A percentile compares a stretch with the other conserved stretches of the same genome.
Conservation (phyloP, 2,113 vertebrate genomes). For the Otus sunia region DNA sequence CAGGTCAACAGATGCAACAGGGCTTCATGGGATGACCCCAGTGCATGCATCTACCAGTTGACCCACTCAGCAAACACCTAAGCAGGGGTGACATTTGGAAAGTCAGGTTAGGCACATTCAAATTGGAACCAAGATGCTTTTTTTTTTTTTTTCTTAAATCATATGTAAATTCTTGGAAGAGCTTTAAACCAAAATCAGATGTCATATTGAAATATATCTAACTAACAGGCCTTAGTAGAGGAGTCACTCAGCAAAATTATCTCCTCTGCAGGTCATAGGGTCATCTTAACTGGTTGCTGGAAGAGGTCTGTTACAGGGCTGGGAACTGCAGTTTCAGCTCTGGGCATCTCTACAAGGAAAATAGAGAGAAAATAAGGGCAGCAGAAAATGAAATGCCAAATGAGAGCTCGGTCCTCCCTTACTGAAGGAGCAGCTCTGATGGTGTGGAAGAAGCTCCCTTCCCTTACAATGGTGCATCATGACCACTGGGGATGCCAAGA, state of each 20-base stretch:
- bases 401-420: neutral
- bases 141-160: neutral
- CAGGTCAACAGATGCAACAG: neutral
- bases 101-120: neutral
- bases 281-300: neutral
- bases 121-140: neutral
- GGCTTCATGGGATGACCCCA: neutral
- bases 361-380: neutral
- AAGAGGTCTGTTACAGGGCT: neutral
- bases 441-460: neutral
- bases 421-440: neutral
- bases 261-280: neutral
- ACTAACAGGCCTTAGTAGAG: neutral
- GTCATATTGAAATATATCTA: neutral
- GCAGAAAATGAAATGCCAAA: neutral
- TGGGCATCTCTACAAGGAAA: neutral
- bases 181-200: neutral
- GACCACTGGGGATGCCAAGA: fast-evolving
- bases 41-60: fast-evolving
- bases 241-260: neutral
- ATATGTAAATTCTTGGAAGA: neutral
- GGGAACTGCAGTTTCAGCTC: neutral
- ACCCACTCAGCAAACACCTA: too few species aligned
- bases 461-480: fast-evolving
- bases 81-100: neutral